Evolutionary conservation across 2,113 vertebrate genomes (phyloP), one percentile per base, ranked within the genome.

Genomic region (Elephas maximus): DNA sequence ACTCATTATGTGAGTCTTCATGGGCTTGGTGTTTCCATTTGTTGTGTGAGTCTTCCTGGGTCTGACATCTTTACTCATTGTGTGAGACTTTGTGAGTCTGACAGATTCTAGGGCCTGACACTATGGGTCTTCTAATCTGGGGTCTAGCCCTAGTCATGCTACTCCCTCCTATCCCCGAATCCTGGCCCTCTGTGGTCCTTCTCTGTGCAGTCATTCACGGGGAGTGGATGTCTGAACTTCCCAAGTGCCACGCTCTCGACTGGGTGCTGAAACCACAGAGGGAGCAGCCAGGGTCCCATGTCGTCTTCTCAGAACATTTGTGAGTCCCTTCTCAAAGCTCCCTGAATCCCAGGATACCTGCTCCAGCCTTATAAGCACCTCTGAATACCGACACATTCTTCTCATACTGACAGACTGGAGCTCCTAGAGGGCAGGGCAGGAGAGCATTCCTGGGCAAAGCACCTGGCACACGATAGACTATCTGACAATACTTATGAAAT

Each of bases 291-390:
- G 37, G 41, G 8, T 37, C 45, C 48, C 48, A 17, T 23, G 0
- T 48, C 9, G 4, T 77, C 60, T 71, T 26, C 86, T 71, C 41
- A 44, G 87, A 77, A 57, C 62, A 12, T 41, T 45, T 41, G 41
- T 67, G 65, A 76, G 57, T 23, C 65, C 33, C 91, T 86, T 86
- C 48, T 90, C 18, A 74, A 81, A 87, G 45, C 62, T 83, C 48
- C 85, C 6, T 0, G 8, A 93, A 53, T 37, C 41, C 73, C 57
- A 9, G 65, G 9, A 17, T 74, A 2, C 37, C n/a, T 26, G 21
- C 23, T 51, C 0, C 53, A 26, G 63, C 48, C 45, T 48, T 26
- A 0, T 10, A 20, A 62, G 5, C 30, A 51, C 5, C 45, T 57
- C 24, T 28, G 20, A 63, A 37, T 37, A 37, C 37, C 37, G 37